A percentile compares a stretch with the other conserved stretches of the same genome.
phyloP scores from a whole-genome alignment of 1,140 invertebrate species.

The Aphaenogaster rudis region DNA sequence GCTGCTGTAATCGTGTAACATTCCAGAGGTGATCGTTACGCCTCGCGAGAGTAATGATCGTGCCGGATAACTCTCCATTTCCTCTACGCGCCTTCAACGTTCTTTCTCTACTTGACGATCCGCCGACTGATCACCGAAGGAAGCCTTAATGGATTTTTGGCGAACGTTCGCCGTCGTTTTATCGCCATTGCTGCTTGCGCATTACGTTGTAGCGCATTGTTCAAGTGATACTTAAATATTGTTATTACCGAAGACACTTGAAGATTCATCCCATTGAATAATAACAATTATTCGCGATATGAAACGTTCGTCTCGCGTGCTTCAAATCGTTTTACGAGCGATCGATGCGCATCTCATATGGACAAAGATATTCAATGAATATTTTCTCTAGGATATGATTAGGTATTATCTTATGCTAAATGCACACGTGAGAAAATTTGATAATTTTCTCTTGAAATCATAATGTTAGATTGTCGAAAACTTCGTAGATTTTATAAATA shows the following conservation, averaged over 20 bases:
- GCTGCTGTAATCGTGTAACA: constrained; percentile 39
- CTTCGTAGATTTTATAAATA: background rate
- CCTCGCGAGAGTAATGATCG: constrained; percentile 28
- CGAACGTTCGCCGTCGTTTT: background rate
- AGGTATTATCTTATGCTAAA: background rate
- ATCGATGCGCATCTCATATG: background rate
- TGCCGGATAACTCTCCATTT: background rate
- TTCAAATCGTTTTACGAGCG: background rate
- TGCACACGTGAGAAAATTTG: background rate
- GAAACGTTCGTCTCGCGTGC: background rate
- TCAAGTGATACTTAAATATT: background rate
- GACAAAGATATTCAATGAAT: background rate
- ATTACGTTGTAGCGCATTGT: background rate
- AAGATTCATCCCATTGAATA: background rate
- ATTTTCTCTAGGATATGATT: background rate
- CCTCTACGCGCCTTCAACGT: background rate
- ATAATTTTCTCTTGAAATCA: background rate
- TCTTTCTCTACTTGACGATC: constrained; percentile 9
- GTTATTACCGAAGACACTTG: background rate
- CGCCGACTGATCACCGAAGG: background rate
- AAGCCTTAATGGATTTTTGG: constrained; percentile 13
- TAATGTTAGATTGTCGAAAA: background rate
- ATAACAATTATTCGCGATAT: background rate
- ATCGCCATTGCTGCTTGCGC: background rate
- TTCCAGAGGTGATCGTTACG: constrained; percentile 24